Evolutionary conservation across 2,113 vertebrate species (phyloP), one percentile per base, ranked within the genome.

Genomic region (Ondatra zibethicus): DNA sequence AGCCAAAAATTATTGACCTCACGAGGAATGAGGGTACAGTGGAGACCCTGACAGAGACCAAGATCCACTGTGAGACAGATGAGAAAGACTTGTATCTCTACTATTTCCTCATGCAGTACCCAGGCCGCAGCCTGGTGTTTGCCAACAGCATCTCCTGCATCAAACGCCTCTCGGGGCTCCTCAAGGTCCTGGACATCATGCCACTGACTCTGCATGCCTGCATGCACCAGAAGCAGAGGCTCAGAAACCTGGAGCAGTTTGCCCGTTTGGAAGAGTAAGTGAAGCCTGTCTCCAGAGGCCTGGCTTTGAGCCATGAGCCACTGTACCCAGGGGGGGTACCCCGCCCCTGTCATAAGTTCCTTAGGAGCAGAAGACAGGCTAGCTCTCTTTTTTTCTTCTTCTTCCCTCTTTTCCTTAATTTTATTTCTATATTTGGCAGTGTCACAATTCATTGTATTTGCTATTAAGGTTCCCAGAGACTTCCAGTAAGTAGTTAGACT

Each of bases 91-190:
- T 99, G 61, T 99, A 99, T 80, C 99, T 99, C 21, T 99, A 99
- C 96, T 99, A 99, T 97, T 99, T 99, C 96, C 97, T 99, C 96
- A 99, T 99, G 65, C 99, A 99, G 98, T 98, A 99, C 91, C 99
- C 99, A 0, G 99, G 99, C 27, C 99, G 99, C 96, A 99, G 99
- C 94, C 99, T 99, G 98, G 99, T 99, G 97, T 99, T 99, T 89
- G 99, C 99, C 93, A 99, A 99, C 98, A 99, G 99, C 89, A 99
- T 99, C 94, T 99, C 99, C 96, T 99, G 99, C 94, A 99, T 99
- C 98, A 99, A 99, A 97, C 99, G 99, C 84, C 99, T 99, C 63
- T 99, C 96, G 58, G 99, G 99, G 50, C 99, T 99, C 88, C 99
- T 99, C 97, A 98, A 99, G n/a, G 99, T 99, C 97, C 91, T 99